Evolutionary conservation across 2,888 invertebrate species (phyloP).

Genomic region (Tachina lurida): DNA sequence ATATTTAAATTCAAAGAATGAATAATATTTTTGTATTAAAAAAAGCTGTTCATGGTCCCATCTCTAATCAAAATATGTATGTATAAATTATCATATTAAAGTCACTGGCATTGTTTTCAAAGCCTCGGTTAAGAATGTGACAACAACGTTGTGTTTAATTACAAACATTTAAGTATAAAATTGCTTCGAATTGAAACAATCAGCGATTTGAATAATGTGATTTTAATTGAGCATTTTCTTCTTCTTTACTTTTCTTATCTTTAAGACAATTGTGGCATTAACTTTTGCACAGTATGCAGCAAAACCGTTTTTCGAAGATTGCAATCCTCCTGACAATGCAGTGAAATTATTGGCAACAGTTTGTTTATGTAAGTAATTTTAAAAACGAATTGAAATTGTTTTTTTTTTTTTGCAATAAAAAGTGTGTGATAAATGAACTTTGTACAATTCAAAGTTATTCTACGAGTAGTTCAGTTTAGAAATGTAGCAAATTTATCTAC

Average conservation of each 20-base stretch:
- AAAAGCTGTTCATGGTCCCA: neutral
- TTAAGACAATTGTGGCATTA: constrained; percentile 92
- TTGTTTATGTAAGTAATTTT: constrained; percentile 89
- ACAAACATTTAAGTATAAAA: neutral
- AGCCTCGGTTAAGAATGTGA: constrained; percentile 19
- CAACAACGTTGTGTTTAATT: neutral
- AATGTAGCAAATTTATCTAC: no score
- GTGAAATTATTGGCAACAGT: constrained; percentile 91
- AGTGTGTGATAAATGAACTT: constrained; percentile 11
- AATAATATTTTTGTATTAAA: neutral
- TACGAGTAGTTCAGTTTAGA: no score
- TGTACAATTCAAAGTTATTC: neutral
- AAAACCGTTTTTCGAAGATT: constrained; percentile 92
- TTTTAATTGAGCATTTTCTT: constrained; percentile 50
- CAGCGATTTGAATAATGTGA: constrained; percentile 39
- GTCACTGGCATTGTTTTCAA: constrained; percentile 26
- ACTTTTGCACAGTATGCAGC: constrained; percentile 96
- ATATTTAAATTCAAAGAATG: no score
- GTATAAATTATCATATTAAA: neutral
- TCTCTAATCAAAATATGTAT: neutral
- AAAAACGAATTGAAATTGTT: constrained; percentile 13
- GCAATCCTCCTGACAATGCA: constrained; percentile 89
- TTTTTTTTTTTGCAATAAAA: neutral
- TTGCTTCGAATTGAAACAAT: constrained; percentile 27
- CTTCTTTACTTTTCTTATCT: constrained; percentile 40